Percentiles rank a stretch among this genome's conserved stretches.
phyloP scores from a whole-genome alignment of 35 echinoderm and acorn worm species.

The Lytechinus pictus region DNA sequence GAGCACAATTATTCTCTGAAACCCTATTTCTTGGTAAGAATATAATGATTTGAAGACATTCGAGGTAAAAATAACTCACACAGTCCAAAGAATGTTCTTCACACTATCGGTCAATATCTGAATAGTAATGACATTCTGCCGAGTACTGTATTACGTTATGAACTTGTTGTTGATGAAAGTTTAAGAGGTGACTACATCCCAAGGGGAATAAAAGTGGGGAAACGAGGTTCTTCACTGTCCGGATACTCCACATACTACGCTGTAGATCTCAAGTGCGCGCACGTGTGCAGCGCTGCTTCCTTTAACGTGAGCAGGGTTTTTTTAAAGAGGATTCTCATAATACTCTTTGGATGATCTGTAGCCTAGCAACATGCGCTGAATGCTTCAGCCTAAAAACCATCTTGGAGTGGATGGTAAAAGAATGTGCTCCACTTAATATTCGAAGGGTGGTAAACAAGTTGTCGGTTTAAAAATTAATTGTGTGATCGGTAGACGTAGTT shows the following conservation, averaged over 20 bases:
- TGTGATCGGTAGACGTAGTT: too few species aligned
- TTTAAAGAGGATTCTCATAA: neutral
- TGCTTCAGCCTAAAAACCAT: neutral
- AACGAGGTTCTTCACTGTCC: neutral
- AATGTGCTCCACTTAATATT: neutral
- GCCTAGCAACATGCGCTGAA: neutral
- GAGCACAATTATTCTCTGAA: too few species aligned
- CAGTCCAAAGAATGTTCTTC: too few species aligned
- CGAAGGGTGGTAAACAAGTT: neutral
- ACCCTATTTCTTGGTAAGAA: too few species aligned
- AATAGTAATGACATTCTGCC: too few species aligned
- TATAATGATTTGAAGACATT: too few species aligned
- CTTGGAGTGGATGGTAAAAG: neutral
- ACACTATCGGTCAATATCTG: too few species aligned
- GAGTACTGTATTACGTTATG: neutral
- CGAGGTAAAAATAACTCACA: too few species aligned
- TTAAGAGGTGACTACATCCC: neutral
- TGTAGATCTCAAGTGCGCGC: neutral
- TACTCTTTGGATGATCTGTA: neutral
- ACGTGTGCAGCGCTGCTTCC: neutral
- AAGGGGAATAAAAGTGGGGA: neutral
- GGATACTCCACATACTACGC: neutral
- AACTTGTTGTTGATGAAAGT: neutral
- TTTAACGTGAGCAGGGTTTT: neutral
- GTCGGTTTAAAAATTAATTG: neutral